phyloP scores from a whole-genome alignment of 2,113 vertebrate genomes.

The Chlorodrepanis virens region DNA sequence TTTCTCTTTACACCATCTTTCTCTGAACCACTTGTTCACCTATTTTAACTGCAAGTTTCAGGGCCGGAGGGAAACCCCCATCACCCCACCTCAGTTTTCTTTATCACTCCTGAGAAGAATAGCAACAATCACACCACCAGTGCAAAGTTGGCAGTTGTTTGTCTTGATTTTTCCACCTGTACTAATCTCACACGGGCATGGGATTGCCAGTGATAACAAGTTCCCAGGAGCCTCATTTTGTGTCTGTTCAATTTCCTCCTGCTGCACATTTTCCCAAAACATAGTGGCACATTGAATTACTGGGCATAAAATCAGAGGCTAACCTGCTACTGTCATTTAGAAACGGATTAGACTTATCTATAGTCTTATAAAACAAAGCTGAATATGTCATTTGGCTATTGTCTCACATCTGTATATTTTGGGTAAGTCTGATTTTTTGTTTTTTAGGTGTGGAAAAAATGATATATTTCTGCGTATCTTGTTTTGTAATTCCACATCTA shows the following conservation, averaged over 20 bases:
- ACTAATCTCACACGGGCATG: not conserved
- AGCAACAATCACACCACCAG: not conserved
- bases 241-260: not conserved
- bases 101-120: not conserved
- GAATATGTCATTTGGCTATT: not conserved
- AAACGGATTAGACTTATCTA: not conserved
- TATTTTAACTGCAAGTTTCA: not conserved
- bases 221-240: not conserved
- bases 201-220: not conserved
- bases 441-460: not conserved
- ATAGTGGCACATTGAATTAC: not conserved
- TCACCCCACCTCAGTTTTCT: not conserved
- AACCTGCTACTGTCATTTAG: not conserved
- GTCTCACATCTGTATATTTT: not conserved
- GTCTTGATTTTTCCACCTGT: not conserved
- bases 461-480: rapidly evolving
- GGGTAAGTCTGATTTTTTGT: not conserved
- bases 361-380: not conserved
- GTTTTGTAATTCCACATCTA: not conserved
- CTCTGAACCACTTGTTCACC: not conserved
- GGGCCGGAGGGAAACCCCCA: not conserved
- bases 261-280: not conserved
- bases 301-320: not conserved
- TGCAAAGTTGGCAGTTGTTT: not conserved
- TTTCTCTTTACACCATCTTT: not conserved